phyloP scores from a whole-genome alignment of 2,888 invertebrate species.

The Drosophila recens region DNA sequence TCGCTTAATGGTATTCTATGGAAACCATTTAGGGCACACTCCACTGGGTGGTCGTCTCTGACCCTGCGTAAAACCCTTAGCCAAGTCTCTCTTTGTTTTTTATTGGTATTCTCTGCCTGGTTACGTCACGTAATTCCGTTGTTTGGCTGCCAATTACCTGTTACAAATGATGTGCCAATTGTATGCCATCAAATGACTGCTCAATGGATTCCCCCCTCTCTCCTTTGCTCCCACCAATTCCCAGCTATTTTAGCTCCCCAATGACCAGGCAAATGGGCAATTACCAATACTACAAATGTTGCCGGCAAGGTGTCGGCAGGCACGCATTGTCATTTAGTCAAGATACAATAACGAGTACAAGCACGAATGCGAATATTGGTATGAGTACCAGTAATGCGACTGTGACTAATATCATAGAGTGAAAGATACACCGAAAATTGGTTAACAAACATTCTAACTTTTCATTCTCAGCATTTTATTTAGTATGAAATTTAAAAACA shows the following conservation, averaged over 20 bases:
- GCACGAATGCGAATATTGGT: slow-evolving; percentile 27
- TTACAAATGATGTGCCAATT: slow-evolving; percentile 73
- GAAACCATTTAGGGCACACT: slow-evolving; percentile 35
- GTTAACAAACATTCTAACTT: background rate
- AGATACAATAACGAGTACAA: slow-evolving; percentile 19
- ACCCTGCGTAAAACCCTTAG: background rate
- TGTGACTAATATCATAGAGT: slow-evolving; percentile 9
- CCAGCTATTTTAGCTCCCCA: slow-evolving; percentile 20
- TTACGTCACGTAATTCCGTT: slow-evolving; percentile 47
- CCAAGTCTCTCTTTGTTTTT: background rate
- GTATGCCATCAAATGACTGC: slow-evolving; percentile 51
- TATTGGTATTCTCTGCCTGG: slow-evolving; percentile 16
- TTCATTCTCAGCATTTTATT: too few species aligned
- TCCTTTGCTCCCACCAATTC: background rate
- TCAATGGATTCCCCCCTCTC: slow-evolving; percentile 3
- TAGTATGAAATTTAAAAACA: too few species aligned
- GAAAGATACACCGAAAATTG: background rate
- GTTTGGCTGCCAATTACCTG: slow-evolving; percentile 45
- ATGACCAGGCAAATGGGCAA: slow-evolving; percentile 54
- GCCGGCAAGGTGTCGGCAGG: slow-evolving; percentile 67
- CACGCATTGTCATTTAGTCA: slow-evolving; percentile 72
- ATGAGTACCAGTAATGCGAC: slow-evolving; percentile 25
- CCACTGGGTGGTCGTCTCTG: slow-evolving; percentile 42
- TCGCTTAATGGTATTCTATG: slow-evolving; percentile 60
- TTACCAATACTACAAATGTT: slow-evolving; percentile 67